Evolutionary conservation across 2,797 vertebrate species (phyloP).

Genomic region (Coreius guichenoti): DNA sequence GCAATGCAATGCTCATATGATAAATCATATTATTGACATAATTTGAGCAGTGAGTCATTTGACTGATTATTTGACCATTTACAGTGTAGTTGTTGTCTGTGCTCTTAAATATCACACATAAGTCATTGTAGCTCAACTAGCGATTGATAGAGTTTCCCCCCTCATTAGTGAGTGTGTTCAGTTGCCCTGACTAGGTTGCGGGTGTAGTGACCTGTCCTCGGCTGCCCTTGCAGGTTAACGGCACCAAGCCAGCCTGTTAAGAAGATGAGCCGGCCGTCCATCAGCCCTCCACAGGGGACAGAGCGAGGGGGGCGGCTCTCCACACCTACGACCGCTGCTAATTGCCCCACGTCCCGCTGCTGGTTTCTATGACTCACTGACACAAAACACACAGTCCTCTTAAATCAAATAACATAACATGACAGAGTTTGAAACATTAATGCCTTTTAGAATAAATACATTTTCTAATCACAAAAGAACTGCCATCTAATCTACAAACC

Average conservation of each 20-base stretch:
- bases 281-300: slow-evolving; percentile 79
- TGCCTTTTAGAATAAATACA: neutral
- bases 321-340: slow-evolving; percentile 66
- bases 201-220: slow-evolving; percentile 71
- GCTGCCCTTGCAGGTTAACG: slow-evolving; percentile 65
- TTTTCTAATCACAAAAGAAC: neutral
- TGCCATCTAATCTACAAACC: neutral
- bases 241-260: slow-evolving; percentile 82
- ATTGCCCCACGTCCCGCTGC: slow-evolving; percentile 64
- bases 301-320: slow-evolving; percentile 60
- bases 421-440: slow-evolving; percentile 3
- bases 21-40: neutral
- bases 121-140: neutral
- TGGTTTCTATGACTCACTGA: slow-evolving; percentile 39
- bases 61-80: neutral
- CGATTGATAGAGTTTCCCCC: neutral
- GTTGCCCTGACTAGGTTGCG: slow-evolving; percentile 70
- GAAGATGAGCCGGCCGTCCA: slow-evolving; percentile 83
- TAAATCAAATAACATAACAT: neutral
- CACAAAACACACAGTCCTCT: neutral
- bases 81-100: neutral
- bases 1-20: neutral
- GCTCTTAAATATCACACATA: neutral
- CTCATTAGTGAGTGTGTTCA: slow-evolving; percentile 74
- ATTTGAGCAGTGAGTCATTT: neutral